Conservation (phyloP, 2,113 vertebrate species). For the Ellobius talpinus region DNA sequence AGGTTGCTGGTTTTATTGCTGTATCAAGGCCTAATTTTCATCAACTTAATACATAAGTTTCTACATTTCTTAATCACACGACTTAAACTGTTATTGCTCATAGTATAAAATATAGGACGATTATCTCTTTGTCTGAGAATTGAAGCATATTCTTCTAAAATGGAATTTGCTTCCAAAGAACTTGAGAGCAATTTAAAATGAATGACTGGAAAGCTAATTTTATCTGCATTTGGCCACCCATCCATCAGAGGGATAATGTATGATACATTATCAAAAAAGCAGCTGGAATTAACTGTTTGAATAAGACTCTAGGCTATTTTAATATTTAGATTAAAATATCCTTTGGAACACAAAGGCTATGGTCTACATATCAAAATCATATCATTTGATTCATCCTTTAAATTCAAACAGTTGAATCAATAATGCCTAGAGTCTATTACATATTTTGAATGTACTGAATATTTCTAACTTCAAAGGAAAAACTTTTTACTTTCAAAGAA, state of each 20-base stretch:
- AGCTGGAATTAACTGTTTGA: conserved; percentile 84
- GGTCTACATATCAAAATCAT: conserved; percentile 59
- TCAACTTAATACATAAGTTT: conserved; percentile 83
- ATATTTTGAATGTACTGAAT: conserved; percentile 28
- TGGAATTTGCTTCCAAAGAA: conserved; percentile 88
- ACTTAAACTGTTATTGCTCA: conserved; percentile 86
- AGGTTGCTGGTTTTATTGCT: conserved; percentile 85
- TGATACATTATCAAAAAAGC: conserved; percentile 74
- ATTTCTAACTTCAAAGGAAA: conserved; percentile 54
- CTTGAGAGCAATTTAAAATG: conserved; percentile 88
- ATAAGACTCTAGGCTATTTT: conserved; percentile 82
- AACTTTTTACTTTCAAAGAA: conserved; percentile 27
- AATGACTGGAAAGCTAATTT: conserved; percentile 89
- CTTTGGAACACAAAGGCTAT: conserved; percentile 79
- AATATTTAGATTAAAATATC: conserved; percentile 87
- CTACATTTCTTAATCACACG: conserved; percentile 82
- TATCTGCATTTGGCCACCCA: conserved; percentile 88
- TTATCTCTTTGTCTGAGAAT: conserved; percentile 86
- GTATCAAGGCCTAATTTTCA: conserved; percentile 85
- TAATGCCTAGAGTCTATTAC: conserved; percentile 54
- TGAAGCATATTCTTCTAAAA: conserved; percentile 87
- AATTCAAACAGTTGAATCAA: conserved; percentile 62
- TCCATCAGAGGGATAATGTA: conserved; percentile 84
- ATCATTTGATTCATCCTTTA: conserved; percentile 63
- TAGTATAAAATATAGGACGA: conserved; percentile 87